Percentiles rank a stretch among this genome's conserved stretches.
Conservation (phyloP, 2,797 vertebrate species). For the Cryptoprocta ferox region DNA sequence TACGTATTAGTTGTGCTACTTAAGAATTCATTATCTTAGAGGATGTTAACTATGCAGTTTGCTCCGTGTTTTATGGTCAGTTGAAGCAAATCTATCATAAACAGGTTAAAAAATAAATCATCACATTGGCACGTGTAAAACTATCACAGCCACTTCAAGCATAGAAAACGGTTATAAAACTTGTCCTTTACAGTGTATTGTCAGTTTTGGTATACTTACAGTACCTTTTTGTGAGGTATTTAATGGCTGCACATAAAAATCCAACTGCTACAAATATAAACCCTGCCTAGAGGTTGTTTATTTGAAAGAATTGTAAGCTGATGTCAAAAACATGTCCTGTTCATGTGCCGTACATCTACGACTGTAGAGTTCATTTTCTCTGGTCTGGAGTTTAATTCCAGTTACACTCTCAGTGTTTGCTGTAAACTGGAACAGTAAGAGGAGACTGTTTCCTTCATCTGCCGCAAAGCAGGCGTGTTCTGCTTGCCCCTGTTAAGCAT, state of each 20-base stretch:
- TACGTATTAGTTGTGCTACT: not conserved
- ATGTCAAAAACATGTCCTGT: not conserved
- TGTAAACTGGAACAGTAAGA: not conserved
- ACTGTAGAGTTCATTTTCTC: not conserved
- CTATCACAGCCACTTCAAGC: not conserved
- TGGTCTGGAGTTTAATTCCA: not conserved
- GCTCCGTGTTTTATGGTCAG: slow-evolving; percentile 33
- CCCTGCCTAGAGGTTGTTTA: slow-evolving; percentile 32
- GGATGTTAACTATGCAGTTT: not conserved
- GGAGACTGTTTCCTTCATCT: not conserved
- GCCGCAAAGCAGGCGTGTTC: not conserved
- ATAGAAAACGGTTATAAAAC: not conserved
- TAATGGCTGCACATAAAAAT: slow-evolving; percentile 34
- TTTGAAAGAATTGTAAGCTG: slow-evolving; percentile 41
- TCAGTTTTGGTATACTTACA: slow-evolving; percentile 1
- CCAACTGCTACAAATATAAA: slow-evolving; percentile 30
- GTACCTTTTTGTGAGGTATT: slow-evolving; percentile 6
- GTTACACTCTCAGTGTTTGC: not conserved
- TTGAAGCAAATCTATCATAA: slow-evolving; percentile 17
- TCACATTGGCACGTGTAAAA: not conserved
- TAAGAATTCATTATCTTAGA: slow-evolving; percentile 27
- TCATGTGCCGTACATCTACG: not conserved
- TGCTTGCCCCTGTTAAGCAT: not conserved
- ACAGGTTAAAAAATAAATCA: slow-evolving; percentile 38
- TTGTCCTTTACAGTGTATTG: not conserved